Conservation (phyloP, 2,113 vertebrate species). For the Bos indicus region DNA sequence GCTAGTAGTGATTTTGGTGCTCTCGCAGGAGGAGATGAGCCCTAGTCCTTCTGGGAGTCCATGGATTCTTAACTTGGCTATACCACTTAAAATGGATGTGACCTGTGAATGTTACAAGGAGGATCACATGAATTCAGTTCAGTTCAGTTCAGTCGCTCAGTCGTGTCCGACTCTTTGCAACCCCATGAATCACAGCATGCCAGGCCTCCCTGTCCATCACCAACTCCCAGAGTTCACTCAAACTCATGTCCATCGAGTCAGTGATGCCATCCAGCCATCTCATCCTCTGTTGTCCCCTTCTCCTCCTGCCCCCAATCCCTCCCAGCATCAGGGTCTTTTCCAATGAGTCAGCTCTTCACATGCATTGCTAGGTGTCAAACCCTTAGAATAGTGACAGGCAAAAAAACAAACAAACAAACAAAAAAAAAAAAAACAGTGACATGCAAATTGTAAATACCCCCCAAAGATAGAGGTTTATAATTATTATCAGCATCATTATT, state of each 20-base stretch:
- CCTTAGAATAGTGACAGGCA: not conserved
- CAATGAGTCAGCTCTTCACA: not conserved
- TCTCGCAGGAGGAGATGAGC: not conserved
- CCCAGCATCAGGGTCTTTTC: too few relatives aligned
- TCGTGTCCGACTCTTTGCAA: fast-evolving
- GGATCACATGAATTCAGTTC: not conserved
- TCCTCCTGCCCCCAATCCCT: too few relatives aligned
- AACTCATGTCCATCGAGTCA: too few relatives aligned
- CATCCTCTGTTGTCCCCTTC: too few relatives aligned
- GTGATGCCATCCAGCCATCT: too few relatives aligned
- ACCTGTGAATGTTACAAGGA: not conserved
- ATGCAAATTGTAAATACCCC: not conserved
- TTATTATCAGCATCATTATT: not conserved
- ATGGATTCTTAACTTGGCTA: not conserved
- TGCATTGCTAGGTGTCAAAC: not conserved
- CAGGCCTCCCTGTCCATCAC: too few relatives aligned
- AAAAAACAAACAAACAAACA: not conserved
- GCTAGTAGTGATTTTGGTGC: not conserved
- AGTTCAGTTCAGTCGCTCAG: too few relatives aligned
- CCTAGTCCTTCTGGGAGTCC: not conserved
- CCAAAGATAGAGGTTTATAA: not conserved
- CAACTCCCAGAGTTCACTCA: too few relatives aligned
- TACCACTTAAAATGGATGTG: not conserved
- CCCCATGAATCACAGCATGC: fast-evolving
- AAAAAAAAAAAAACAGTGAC: not conserved